Evolutionary conservation across 2,888 invertebrate species (phyloP).

Genomic region (Synergus laeviventris): DNA sequence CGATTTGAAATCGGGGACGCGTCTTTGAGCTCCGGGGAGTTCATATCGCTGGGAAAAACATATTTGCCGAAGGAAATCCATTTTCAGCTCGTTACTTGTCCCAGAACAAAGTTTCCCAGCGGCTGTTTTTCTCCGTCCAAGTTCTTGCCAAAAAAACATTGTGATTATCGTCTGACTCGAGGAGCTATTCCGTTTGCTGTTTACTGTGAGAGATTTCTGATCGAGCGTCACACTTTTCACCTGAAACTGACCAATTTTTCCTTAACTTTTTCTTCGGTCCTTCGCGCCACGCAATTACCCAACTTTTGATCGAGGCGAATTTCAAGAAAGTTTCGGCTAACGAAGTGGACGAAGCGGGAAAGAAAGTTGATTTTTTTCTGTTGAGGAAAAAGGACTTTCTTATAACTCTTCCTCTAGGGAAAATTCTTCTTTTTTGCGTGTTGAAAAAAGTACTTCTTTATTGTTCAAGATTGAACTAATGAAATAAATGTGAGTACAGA

Average conservation of each 20-base stretch:
- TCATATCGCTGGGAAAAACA: slow-evolving; percentile 33
- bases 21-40: slow-evolving; percentile 20
- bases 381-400: not conserved
- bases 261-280: slow-evolving; percentile 18
- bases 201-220: slow-evolving; percentile 36
- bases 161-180: slow-evolving; percentile 13
- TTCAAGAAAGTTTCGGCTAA: slow-evolving; percentile 32
- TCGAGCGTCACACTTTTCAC: slow-evolving; percentile 34
- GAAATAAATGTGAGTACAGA: too few species aligned
- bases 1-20: slow-evolving; percentile 25
- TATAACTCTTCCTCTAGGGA: not conserved
- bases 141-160: slow-evolving; percentile 20
- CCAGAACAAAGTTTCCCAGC: slow-evolving; percentile 26
- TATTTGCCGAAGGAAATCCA: slow-evolving; percentile 34
- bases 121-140: slow-evolving; percentile 30
- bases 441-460: not conserved
- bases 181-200: slow-evolving; percentile 7
- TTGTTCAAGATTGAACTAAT: not conserved
- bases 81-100: slow-evolving; percentile 34
- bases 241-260: slow-evolving; percentile 30
- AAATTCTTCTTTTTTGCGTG: not conserved
- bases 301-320: slow-evolving; percentile 36
- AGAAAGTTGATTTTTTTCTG: slow-evolving; percentile 26
- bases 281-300: slow-evolving; percentile 35
- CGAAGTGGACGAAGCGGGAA: slow-evolving; percentile 15